Percentiles rank a stretch among this genome's conserved stretches.
phyloP scores from a whole-genome alignment of 2,797 vertebrate genomes.

The Lepilemur ruficaudatus region DNA sequence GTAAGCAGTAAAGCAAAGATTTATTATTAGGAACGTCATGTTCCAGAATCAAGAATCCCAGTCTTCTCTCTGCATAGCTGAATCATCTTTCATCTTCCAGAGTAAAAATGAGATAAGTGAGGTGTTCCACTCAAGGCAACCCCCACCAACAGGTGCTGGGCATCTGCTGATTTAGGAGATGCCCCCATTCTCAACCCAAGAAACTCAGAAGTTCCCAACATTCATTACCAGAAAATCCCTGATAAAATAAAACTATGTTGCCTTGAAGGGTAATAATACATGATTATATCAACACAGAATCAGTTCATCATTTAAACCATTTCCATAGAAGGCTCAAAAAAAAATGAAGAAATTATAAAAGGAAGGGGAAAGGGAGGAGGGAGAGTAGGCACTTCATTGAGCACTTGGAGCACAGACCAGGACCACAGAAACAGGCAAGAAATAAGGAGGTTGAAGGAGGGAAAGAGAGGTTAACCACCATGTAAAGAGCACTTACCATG shows the following conservation, averaged over 20 bases:
- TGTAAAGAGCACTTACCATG: no score
- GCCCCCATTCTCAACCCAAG: neutral
- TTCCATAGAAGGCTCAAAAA: neutral
- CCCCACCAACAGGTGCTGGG: neutral
- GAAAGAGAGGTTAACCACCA: neutral
- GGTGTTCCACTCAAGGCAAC: neutral
- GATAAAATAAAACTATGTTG: neutral
- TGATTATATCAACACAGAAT: neutral
- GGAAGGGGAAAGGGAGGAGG: neutral
- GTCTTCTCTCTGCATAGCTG: neutral
- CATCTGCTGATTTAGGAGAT: neutral
- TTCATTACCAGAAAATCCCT: neutral
- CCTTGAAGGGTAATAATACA: neutral
- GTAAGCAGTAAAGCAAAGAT: neutral
- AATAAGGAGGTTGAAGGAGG: neutral
- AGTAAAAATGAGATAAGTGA: neutral
- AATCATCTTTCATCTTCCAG: neutral
- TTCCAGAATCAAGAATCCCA: neutral
- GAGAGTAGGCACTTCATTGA: neutral
- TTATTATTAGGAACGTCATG: neutral
- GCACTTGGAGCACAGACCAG: neutral
- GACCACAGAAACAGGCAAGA: neutral
- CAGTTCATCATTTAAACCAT: neutral
- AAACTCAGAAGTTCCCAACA: neutral
- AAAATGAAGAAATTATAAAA: neutral